Base-by-base conservation (phyloP, 2,888 invertebrate genomes). In the Apamea monoglypha region DNA sequence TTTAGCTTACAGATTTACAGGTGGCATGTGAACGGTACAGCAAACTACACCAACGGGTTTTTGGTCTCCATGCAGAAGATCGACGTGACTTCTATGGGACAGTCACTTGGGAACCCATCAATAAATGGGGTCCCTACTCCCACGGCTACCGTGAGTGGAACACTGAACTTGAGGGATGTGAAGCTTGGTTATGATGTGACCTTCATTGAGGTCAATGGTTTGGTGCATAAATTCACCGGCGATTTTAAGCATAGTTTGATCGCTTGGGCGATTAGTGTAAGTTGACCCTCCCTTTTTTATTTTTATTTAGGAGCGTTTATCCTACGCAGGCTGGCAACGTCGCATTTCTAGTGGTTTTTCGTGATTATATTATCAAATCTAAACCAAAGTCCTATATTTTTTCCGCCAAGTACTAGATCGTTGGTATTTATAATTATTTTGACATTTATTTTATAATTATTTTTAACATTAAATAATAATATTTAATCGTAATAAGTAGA, bases 1-100 rank as follows among this genome's bases (percentile, higher is more conserved):
- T 93, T 5, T 91, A 96, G 95, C 72, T 77, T 88, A 29, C 67
- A 81, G 36, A 86, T 95, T 77, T 95, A 93, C 87, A 91, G 90
- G 71, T 93, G 92, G 90, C 90, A 88, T 0, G 91, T 94, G 1
- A 86, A 82, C 0, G 96, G 96, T 0, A 91, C 90, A 56, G 94
- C 91, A 0, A 88, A 83, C 2, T 96, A 95, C 83, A 91, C 92
- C 21, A 94, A 96, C 32, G 95, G 95, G 0, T 96, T 95, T 73
- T 84, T 95, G 0, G 83, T 95, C 0, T 93, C 95, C n/a, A 89
- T 95, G 1, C 92, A 95, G 74, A 91, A 90, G 47, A 87, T 95
- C 0, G 92, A 93, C 21, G 36, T 95, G 0, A 82, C 70, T 0
- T 44, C 82, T 6, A 87, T 95, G 1, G 1, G 36, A 1, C 71